Base-by-base conservation (phyloP, 92 coral and sea anemone species). In the Heteractis magnifica region DNA sequence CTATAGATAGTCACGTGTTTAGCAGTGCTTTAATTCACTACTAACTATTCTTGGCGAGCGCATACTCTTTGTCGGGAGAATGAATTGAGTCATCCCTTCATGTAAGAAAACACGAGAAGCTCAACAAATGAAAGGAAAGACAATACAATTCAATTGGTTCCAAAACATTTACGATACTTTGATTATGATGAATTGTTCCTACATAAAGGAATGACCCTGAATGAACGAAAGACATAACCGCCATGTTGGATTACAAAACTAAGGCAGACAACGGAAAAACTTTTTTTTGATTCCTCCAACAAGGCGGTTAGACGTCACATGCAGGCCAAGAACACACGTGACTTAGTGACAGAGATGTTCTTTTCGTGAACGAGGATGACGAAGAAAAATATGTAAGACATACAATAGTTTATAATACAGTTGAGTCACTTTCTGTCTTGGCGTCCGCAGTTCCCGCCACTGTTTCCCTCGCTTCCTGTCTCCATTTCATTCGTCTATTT, bases 401-500 rank as follows among this genome's bases (percentile, higher is more conserved):
- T 68, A 20, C 26, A 68, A 20, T 10, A 26, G 15, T 26, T 26
- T 68, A 68, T 68, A 23, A 26, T 68, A 68, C 73, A 68, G 73
- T 68, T 20, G 73, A 68, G 53, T 34, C 65, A 51, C 70, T 78
- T 10, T 82, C 89, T 15, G 81, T 55, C 18, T 93, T 94, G 11
- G 78, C 92, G 4, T 94, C 85, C 41, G 86, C 88, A 10, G 86
- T 87, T 6, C 89, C 87, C 12, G 94, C 78, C 50, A 91, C 90
- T 77, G 91, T 89, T 75, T 93, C 97, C 82, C 97, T 80, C 3
- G 97, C 99, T 53, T 96, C 99, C 76, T 96, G 99, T 53, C 99
- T 86, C 99, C 99, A 96, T 87, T 96, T 96, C 99, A 96, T 96
- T 72, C 99, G 84, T 48, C 99, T 86, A 81, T 96, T 96, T 80